Evolutionary conservation across 1,140 invertebrate species (phyloP), one percentile per base, ranked within the genome.

Genomic region (Lerema accius): DNA sequence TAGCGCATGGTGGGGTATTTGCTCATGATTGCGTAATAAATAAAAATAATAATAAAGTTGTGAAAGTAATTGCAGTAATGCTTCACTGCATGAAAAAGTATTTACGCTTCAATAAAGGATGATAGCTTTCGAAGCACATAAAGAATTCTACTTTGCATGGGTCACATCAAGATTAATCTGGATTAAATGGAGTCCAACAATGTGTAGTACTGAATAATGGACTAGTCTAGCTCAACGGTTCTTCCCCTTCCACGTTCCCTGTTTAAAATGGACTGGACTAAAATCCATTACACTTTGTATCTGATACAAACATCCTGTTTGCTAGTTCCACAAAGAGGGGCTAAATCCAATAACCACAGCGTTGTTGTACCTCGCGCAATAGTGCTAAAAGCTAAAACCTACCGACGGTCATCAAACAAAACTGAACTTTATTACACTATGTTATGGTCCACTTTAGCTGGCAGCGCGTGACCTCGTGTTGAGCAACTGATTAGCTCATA

Each of bases 341-440:
- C 17, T 7, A 48, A 48, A 48, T 48, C 45, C 45, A 48, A 48
- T 48, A 48, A 48, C 45, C 46, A 9, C 26, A 49, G 26, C 26
- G 46, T 23, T 16, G 46, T 23, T 16, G 23, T 28, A 16, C 26
- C n/a, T 10, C 14, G 11, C 14, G 15, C 2, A 7, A 4, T 14
- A 48, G 45, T 48, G 45, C 45, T 48, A 13, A 15, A 15, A n/a
- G 45, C 45, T 48, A 13, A 15, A 15, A n/a, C 7, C 46, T 46
- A 26, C 10, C 13, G 42, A 43, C 1, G 3, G 10, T 19, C 4
- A 3, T 48, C 45, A 48, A 48, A 48, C 19, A 13, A 48, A 26
- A 17, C 14, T 26, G 17, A 48, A 48, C 19, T 0, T 48, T 26
- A 48, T 48, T 28, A n/a, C 23, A n/a, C 1, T 13, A 3, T 23